A percentile compares a stretch with the other conserved stretches of the same genome.
Conservation (phyloP, 2,113 vertebrate genomes). For the Abramis brama region DNA sequence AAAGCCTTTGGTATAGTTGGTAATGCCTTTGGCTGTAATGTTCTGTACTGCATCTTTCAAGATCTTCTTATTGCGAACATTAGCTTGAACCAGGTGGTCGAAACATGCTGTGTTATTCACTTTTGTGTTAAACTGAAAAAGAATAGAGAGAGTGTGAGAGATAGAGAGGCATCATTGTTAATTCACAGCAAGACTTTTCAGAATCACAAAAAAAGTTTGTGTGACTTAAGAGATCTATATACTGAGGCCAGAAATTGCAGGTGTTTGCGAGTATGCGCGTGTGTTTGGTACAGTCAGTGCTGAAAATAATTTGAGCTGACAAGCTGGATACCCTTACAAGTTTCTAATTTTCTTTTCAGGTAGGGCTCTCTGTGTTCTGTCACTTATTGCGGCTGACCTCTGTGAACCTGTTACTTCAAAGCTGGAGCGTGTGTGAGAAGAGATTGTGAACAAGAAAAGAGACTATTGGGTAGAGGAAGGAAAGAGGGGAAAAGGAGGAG, state of each 20-base stretch:
- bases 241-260: background rate
- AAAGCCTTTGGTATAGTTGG: constrained; percentile 97
- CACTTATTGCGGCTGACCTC: constrained; percentile 54
- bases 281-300: constrained; percentile 20
- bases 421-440: constrained; percentile 22
- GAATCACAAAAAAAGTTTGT: background rate
- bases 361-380: constrained; percentile 44
- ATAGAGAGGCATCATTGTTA: constrained; percentile 32
- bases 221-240: background rate
- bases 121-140: constrained; percentile 90
- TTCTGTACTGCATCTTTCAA: constrained; percentile 95
- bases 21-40: constrained; percentile 96
- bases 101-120: constrained; percentile 96
- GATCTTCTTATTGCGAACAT: constrained; percentile 97
- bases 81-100: constrained; percentile 95
- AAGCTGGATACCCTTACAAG: constrained; percentile 41
- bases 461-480: background rate
- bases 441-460: constrained; percentile 34
- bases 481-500: background rate
- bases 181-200: background rate
- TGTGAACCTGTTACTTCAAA: constrained; percentile 69
- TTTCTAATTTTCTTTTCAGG: constrained; percentile 39
- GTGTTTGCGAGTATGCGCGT: background rate
- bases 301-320: constrained; percentile 31
- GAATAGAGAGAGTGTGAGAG: constrained; percentile 42